Base-by-base conservation (phyloP, 2,113 vertebrate genomes). In the Gymnarchus niloticus region DNA sequence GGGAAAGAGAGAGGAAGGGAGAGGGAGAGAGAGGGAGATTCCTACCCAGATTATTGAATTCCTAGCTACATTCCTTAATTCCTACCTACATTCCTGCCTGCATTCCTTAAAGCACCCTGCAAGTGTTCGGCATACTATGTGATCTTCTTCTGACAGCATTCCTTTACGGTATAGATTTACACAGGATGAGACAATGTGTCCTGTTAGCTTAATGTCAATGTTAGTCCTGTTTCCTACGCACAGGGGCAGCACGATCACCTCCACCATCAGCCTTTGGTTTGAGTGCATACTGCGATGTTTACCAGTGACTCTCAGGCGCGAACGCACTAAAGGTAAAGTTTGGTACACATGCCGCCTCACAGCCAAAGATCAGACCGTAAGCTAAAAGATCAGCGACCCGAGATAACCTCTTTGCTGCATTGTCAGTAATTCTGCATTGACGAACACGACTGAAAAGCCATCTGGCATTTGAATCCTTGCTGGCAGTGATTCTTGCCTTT, bases 391-490 rank as follows among this genome's bases (percentile, higher is more conserved):
- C 44, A 25, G 77, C 21, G 14, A 51, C n/a, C 49, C 10, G 80
- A 82, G 49, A 33, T 33, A 8, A 52, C 10, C 2, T 54, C 51
- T 54, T 7, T 2, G 25, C 49, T 17, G 51, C 48, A 9, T 6
- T 19, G 10, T 56, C 8, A 17, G 48, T 82, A 6, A 82, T 54
- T 33, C 25, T 33, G 48, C 80, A 82, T 82, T 33, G n/a, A 33
- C 49, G 54, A 82, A 33, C n/a, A 37, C 17, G 51, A 82, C 51
- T 54, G n/a, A 82, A 54, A 81, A 82, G 49, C 80, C 80, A 82
- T 52, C 80, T 81, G 80, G 49, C n/a, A 81, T 17, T 54, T 33
- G 2, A 19, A 1, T 56, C 51, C 48, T 54, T 19, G 12, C 25
- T 54, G 80, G 51, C 80, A 54, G 48, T 6, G 51, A 33, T 82